Conservation (phyloP, 1,140 invertebrate species). For the Drosophila ficusphila region DNA sequence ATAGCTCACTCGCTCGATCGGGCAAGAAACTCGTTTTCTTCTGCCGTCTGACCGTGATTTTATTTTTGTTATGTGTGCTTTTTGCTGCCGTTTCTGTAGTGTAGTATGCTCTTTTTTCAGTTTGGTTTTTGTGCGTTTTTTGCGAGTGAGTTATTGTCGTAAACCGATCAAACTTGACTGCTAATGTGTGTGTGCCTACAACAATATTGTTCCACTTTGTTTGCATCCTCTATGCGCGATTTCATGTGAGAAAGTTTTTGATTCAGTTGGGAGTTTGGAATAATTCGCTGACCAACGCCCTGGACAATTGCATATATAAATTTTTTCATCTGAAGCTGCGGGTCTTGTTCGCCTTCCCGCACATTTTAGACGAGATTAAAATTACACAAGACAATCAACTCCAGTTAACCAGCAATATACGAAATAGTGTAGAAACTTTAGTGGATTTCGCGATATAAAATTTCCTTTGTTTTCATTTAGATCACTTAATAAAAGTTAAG, state of each 20-base stretch:
- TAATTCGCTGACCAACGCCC: conserved; percentile 11
- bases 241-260: conserved; percentile 40
- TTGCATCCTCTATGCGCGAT: conserved; percentile 50
- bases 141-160: conserved; percentile 54
- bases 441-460: conserved; percentile 3
- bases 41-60: conserved; percentile 70
- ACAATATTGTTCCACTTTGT: conserved; percentile 58
- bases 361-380: conserved; percentile 54
- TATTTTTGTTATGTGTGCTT: conserved; percentile 52
- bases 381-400: conserved; percentile 30
- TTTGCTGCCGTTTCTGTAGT: conserved; percentile 41
- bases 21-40: conserved; percentile 45
- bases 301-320: conserved; percentile 16
- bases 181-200: conserved; percentile 5
- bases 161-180: conserved; percentile 38
- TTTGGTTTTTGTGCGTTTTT: conserved; percentile 26
- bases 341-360: conserved; percentile 37
- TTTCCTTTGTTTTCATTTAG: conserved; percentile 1
- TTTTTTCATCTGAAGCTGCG: conserved; percentile 5
- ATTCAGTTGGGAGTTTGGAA: conserved; percentile 20
- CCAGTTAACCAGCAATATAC: conserved; percentile 26
- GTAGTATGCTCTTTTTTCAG: conserved; percentile 13
- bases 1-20: conserved; percentile 8
- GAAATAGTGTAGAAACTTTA: conserved; percentile 10
- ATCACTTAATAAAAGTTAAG: no score